These are phyloP conservation scores for Apeltes quadracus DNA, from an alignment of 2,113 vertebrate genomes.

Conservation along the genomic window DNA sequence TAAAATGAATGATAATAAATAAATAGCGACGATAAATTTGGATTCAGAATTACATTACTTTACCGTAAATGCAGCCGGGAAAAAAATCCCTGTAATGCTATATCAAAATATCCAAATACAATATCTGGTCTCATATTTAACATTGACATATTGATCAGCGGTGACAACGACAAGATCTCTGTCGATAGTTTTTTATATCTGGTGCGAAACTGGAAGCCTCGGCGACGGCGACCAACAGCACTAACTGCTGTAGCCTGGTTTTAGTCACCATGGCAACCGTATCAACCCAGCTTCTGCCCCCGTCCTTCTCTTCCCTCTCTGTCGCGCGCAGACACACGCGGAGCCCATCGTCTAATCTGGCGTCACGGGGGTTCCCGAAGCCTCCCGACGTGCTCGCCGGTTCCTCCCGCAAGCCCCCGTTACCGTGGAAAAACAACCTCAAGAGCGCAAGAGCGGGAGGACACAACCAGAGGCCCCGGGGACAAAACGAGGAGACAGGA, in stretches of 20 bases:
- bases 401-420: conserved; percentile 24
- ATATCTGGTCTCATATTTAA: not conserved
- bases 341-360: conserved; percentile 41
- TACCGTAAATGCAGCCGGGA: not conserved
- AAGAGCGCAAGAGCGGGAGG: conserved; percentile 13
- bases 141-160: not conserved
- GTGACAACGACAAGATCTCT: conserved; percentile 2
- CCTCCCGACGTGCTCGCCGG: conserved; percentile 33
- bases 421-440: conserved; percentile 35
- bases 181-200: no score
- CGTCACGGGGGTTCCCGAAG: conserved; percentile 40
- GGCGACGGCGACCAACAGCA: no score
- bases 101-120: not conserved
- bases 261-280: conserved; percentile 63
- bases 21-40: not conserved
- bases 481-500: conserved; percentile 18
- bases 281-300: conserved; percentile 34
- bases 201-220: no score
- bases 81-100: not conserved
- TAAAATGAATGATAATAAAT: not conserved
- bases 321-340: conserved; percentile 32
- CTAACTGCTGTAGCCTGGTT: conserved; percentile 52
- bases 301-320: not conserved
- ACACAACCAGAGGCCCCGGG: not conserved
- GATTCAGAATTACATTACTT: not conserved